Evolutionary conservation across 2,113 vertebrate genomes (phyloP).

Genomic region (Pandion haliaetus): DNA sequence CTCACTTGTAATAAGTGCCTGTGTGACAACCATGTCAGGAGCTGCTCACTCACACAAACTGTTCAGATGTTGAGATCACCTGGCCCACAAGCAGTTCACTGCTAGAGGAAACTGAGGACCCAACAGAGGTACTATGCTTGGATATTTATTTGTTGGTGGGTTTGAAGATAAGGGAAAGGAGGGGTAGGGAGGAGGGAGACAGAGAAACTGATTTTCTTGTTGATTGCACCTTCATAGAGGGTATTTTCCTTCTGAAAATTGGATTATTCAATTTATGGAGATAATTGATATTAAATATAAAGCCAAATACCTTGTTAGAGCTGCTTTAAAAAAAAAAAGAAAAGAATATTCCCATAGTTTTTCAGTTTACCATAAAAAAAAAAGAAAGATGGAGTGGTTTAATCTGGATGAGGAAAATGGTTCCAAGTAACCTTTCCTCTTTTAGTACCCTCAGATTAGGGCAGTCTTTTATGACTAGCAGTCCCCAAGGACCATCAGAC

Average conservation of each 20-base stretch:
- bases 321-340: background rate
- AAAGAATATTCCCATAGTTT: background rate
- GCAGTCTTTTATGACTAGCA: background rate
- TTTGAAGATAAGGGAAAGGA: background rate
- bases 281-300: background rate
- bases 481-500: background rate
- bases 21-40: background rate
- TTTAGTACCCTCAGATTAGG: background rate
- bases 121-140: background rate
- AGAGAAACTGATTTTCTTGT: background rate
- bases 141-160: background rate
- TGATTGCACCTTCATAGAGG: background rate
- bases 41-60: background rate
- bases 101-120: background rate
- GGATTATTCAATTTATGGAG: background rate
- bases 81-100: background rate
- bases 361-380: background rate
- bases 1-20: background rate
- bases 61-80: background rate
- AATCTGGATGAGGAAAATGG: background rate
- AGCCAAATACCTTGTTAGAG: background rate
- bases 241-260: background rate
- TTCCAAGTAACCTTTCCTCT: background rate
- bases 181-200: background rate
- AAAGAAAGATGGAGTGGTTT: background rate